Conservation (phyloP, 2,797 vertebrate genomes). For the Falco peregrinus region DNA sequence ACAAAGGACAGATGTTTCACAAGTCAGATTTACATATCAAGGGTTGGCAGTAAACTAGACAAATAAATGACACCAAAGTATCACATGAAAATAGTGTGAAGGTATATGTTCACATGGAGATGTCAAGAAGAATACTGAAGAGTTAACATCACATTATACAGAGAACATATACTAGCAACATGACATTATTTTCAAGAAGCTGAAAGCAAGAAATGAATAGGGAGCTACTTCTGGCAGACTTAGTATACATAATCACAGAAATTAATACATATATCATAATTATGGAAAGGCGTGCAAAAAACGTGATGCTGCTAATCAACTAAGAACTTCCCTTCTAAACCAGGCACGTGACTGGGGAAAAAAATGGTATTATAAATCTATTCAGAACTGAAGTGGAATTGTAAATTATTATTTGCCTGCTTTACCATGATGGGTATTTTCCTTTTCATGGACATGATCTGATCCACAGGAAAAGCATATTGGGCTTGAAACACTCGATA, state of each 20-base stretch:
- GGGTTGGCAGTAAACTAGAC: background rate
- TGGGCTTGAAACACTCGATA: background rate
- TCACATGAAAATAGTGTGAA: background rate
- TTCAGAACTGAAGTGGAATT: background rate
- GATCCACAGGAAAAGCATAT: background rate
- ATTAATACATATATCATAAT: background rate
- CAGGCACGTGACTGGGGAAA: fast-evolving
- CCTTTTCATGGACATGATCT: background rate
- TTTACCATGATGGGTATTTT: background rate
- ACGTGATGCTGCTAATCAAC: background rate
- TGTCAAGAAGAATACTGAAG: background rate
- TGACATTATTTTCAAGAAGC: background rate
- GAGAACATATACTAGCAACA: background rate
- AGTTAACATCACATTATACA: background rate
- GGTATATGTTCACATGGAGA: background rate
- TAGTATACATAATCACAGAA: background rate
- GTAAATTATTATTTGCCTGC: background rate
- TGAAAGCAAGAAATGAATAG: background rate
- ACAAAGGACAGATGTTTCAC: background rate
- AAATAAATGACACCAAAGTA: background rate
- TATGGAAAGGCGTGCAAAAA: background rate
- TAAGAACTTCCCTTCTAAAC: background rate
- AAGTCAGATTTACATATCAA: background rate
- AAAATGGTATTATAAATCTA: background rate
- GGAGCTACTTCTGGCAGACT: background rate